These are phyloP conservation scores for Syngnathus floridae DNA, from an alignment of 2,113 vertebrate genomes.

Conservation along the genomic window DNA sequence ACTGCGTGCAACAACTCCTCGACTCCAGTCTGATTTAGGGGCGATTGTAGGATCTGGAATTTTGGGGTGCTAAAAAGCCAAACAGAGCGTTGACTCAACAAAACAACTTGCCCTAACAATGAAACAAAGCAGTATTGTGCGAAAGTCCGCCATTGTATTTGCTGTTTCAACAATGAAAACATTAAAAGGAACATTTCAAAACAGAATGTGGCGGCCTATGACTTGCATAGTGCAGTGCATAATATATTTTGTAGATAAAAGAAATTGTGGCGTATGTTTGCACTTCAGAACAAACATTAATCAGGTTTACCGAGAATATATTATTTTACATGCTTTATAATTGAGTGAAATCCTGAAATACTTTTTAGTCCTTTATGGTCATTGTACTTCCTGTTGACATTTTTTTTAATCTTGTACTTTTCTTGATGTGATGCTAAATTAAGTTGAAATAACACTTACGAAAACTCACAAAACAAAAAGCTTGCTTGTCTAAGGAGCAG, in stretches of 20 bases:
- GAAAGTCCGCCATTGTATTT: not conserved
- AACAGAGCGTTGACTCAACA: not conserved
- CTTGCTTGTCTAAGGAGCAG: not conserved
- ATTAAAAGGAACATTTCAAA: no score
- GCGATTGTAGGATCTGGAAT: not conserved
- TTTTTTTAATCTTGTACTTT: no score
- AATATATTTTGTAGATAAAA: not conserved
- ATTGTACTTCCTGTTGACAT: no score
- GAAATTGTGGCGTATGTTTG: not conserved
- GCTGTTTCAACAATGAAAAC: not conserved
- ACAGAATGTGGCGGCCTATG: no score
- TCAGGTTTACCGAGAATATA: no score
- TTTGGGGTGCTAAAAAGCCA: not conserved
- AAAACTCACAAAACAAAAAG: not conserved
- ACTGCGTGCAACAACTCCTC: slow-evolving; percentile 11
- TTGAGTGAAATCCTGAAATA: no score
- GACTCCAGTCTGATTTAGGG: not conserved
- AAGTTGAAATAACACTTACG: not conserved
- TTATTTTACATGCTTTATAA: no score
- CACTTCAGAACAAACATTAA: not conserved
- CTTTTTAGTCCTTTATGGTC: no score
- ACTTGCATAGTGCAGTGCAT: no score
- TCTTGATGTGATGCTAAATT: not conserved
- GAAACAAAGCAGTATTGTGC: not conserved
- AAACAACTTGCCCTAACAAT: not conserved